phyloP scores from a whole-genome alignment of 2,888 invertebrate species.

The Caenorhabditis sp. region DNA sequence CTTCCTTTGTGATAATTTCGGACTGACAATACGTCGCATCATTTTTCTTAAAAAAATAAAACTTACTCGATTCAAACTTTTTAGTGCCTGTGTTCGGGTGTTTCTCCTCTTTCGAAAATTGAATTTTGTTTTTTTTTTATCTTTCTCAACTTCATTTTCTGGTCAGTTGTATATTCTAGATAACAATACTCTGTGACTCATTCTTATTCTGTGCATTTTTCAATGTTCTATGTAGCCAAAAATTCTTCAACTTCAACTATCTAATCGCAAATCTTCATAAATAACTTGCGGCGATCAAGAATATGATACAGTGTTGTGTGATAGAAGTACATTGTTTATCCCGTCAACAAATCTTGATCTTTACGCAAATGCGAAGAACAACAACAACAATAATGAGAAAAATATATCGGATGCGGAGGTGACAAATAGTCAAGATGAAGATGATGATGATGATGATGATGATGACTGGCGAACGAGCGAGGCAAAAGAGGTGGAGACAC shows the following conservation, averaged over 20 bases:
- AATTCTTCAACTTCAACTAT: not conserved
- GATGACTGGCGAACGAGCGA: not conserved
- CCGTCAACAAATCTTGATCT: not conserved
- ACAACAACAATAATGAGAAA: not conserved
- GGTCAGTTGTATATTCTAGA: not conserved
- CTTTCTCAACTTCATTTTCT: not conserved
- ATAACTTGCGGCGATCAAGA: not conserved
- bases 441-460: not conserved
- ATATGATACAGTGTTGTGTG: not conserved
- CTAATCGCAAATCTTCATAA: not conserved
- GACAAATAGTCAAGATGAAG: conserved; percentile 3
- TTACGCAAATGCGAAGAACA: not conserved
- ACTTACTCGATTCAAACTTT: too few species aligned
- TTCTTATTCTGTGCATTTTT: not conserved
- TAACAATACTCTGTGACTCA: not conserved
- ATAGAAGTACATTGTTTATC: not conserved
- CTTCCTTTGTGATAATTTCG: too few species aligned
- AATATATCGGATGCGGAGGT: not conserved
- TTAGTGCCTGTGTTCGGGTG: too few species aligned
- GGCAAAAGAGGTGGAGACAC: not conserved
- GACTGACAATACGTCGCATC: too few species aligned
- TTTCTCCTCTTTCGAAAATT: too few species aligned
- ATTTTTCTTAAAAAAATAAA: too few species aligned
- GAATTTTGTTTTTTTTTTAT: too few species aligned
- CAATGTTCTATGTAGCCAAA: not conserved